These are phyloP conservation scores for Horisme vitalbata DNA, from an alignment of 2,888 invertebrate species.

Conservation along the genomic window DNA sequence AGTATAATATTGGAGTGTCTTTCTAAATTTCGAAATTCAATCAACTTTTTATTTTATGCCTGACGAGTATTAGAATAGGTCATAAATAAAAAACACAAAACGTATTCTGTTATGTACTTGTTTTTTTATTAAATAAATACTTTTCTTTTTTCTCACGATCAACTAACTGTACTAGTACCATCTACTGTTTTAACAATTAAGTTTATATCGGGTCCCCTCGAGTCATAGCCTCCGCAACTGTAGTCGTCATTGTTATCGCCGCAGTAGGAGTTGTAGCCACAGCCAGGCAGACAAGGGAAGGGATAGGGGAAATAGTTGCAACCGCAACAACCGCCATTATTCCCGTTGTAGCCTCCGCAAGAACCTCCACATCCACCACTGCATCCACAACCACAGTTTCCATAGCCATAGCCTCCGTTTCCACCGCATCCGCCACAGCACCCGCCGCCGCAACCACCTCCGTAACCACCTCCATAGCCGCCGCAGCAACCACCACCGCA, in stretches of 20 bases:
- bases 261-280: not conserved
- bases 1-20: no score
- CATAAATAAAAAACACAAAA: not conserved
- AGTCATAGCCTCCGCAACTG: not conserved
- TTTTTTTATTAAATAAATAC: not conserved
- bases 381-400: slow-evolving; percentile 15
- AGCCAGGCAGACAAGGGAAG: not conserved
- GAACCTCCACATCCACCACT: slow-evolving; percentile 16
- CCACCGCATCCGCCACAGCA: slow-evolving; percentile 25
- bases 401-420: slow-evolving; percentile 8
- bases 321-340: slow-evolving; percentile 16
- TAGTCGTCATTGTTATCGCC: slow-evolving; percentile 1
- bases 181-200: slow-evolving; percentile 9
- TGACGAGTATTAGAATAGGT: no score
- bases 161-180: no score
- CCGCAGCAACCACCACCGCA: slow-evolving; percentile 21
- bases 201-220: slow-evolving; percentile 1
- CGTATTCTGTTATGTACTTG: no score
- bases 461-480: slow-evolving; percentile 18
- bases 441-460: slow-evolving; percentile 11
- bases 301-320: slow-evolving; percentile 14
- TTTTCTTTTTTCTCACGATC: not conserved
- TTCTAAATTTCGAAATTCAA: no score
- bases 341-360: slow-evolving; percentile 9
- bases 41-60: no score